Conservation (phyloP, 2,888 invertebrate species). For the Capitulum mitella region DNA sequence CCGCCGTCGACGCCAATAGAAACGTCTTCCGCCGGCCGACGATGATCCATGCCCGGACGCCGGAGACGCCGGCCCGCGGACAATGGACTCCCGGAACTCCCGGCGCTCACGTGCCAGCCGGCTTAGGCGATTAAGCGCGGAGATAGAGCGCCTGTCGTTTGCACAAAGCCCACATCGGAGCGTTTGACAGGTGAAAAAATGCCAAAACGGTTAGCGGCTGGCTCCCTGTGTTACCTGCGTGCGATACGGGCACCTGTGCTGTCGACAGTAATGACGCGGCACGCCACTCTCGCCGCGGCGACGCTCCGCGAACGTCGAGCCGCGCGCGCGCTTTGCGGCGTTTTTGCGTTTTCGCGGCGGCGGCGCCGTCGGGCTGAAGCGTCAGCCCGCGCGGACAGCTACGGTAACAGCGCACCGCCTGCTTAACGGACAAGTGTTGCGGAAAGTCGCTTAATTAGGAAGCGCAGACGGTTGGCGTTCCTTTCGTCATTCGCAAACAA, state of each 20-base stretch:
- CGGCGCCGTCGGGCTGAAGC: too few species aligned
- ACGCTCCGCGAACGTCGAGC: too few species aligned
- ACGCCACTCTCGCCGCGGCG: not conserved
- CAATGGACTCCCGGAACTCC: not conserved
- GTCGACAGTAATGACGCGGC: not conserved
- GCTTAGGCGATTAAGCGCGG: constrained; percentile 4
- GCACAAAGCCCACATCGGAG: not conserved
- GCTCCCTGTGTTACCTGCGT: constrained; percentile 8
- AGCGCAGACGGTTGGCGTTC: too few species aligned
- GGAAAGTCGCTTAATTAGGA: too few species aligned
- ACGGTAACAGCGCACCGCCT: too few species aligned
- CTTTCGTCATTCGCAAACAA: too few species aligned
- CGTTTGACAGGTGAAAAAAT: constrained; percentile 18
- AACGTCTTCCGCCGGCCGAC: not conserved
- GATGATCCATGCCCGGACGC: not conserved
- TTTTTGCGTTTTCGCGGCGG: too few species aligned
- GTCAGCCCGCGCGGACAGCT: too few species aligned
- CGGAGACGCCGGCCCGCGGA: not conserved
- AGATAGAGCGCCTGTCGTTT: constrained; percentile 6
- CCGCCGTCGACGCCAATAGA: too few species aligned
- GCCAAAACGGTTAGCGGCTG: not conserved
- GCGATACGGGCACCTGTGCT: not conserved
- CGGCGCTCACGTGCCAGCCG: not conserved
- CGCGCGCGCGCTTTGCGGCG: too few species aligned
- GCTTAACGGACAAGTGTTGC: too few species aligned